A percentile compares a stretch with the other conserved stretches of the same genome.
Evolutionary conservation across 2,797 vertebrate genomes (phyloP).

Genomic region (Chrosomus eos): DNA sequence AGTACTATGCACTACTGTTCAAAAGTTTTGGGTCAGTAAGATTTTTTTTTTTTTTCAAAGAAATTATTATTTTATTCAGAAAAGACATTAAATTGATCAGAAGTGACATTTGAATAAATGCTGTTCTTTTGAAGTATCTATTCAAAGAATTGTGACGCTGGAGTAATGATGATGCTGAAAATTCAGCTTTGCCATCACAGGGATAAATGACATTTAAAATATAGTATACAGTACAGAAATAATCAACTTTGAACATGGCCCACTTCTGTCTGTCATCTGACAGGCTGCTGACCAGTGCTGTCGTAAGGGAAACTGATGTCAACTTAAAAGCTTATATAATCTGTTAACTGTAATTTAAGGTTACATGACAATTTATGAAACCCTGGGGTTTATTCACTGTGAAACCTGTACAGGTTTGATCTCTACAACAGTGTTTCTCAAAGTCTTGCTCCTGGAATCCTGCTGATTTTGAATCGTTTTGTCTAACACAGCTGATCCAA

Average conservation of each 20-base stretch:
- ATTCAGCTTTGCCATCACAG: not conserved
- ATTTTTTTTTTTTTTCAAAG: not conserved
- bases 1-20: not conserved
- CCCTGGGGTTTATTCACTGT: not conserved
- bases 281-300: not conserved
- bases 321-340: constrained; percentile 27
- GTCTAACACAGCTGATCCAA: not conserved
- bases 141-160: not conserved
- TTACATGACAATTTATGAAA: constrained; percentile 13
- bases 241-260: not conserved
- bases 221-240: not conserved
- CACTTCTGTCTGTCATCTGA: not conserved
- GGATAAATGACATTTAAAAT: not conserved
- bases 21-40: not conserved
- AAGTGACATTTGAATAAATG: not conserved
- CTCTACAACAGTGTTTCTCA: not conserved
- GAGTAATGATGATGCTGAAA: not conserved
- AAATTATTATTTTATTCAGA: not conserved
- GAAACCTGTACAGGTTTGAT: constrained; percentile 8
- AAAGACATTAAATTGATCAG: not conserved
- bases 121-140: not conserved
- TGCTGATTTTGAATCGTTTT: not conserved
- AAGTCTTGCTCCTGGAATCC: not conserved
- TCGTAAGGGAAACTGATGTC: not conserved
- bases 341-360: constrained; percentile 7